Percentiles rank a stretch among this genome's conserved stretches.
phyloP scores from a whole-genome alignment of 2,113 vertebrate species.

The Brachionichthys hirsutus region DNA sequence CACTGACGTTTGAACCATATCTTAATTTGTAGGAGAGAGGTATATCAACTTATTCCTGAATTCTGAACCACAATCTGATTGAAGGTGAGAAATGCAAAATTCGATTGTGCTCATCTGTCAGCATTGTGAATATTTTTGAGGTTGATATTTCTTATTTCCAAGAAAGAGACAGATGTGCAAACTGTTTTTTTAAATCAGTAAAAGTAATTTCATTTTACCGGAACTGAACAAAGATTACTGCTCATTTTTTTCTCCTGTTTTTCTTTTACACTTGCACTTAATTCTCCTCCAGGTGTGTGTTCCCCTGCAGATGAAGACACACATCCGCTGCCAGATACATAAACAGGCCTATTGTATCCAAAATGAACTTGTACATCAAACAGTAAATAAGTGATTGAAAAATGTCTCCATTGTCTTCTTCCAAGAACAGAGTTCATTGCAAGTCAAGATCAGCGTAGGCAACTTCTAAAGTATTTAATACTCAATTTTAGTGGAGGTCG shows the following conservation, averaged over 20 bases:
- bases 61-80: constrained; percentile 25
- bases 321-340: not conserved
- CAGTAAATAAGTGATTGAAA: constrained; percentile 40
- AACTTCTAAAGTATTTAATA: not conserved
- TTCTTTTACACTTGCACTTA: not conserved
- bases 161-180: no score
- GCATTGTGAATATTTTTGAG: not conserved
- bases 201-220: not conserved
- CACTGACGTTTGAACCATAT: not conserved
- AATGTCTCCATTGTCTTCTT: not conserved
- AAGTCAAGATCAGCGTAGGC: not conserved
- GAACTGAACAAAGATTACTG: no score
- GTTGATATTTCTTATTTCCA: not conserved
- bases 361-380: not conserved
- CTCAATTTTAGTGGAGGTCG: not conserved
- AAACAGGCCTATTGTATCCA: constrained; percentile 9
- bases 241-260: no score
- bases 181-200: not conserved
- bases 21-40: constrained; percentile 73
- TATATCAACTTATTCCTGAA: constrained; percentile 90
- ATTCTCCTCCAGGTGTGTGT: not conserved
- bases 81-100: constrained; percentile 25
- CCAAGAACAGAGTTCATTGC: not conserved
- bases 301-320: constrained; percentile 40
- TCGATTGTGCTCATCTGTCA: no score